These are phyloP conservation scores for Daubentonia madagascariensis DNA, from an alignment of 2,113 vertebrate genomes.

Conservation along the genomic window DNA sequence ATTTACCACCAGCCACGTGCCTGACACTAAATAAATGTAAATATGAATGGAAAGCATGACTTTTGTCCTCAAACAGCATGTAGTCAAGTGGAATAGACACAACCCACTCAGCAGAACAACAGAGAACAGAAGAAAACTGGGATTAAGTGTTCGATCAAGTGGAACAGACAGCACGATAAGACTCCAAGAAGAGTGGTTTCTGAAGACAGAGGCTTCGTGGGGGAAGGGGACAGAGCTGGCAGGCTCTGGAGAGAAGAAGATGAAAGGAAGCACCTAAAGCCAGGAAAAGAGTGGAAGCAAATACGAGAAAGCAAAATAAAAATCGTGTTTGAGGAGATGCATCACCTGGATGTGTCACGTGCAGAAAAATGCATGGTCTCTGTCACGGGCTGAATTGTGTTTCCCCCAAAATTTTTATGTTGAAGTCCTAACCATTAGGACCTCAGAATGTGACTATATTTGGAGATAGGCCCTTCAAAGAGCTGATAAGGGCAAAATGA, in stretches of 20 bases:
- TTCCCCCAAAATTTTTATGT: background rate
- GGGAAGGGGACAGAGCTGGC: background rate
- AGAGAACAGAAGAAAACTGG: background rate
- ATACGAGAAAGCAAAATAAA: slow-evolving; percentile 9
- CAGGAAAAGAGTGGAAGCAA: background rate
- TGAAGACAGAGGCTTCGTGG: background rate
- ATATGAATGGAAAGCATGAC: background rate
- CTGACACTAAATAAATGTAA: background rate
- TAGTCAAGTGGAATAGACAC: background rate
- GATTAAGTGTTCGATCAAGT: background rate
- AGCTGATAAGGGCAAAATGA: background rate
- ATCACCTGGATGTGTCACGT: background rate
- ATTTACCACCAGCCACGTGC: background rate
- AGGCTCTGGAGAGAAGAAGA: background rate
- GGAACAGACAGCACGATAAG: background rate
- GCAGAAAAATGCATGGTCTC: background rate
- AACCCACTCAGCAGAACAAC: background rate
- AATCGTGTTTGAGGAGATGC: background rate
- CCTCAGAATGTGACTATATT: background rate
- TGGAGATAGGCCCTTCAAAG: background rate
- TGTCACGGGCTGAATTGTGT: background rate
- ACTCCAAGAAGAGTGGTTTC: background rate
- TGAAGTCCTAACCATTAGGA: background rate
- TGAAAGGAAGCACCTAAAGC: background rate
- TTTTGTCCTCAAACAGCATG: background rate